Base-by-base conservation (phyloP, 2,797 vertebrate genomes). In the Sitta carolinensis region DNA sequence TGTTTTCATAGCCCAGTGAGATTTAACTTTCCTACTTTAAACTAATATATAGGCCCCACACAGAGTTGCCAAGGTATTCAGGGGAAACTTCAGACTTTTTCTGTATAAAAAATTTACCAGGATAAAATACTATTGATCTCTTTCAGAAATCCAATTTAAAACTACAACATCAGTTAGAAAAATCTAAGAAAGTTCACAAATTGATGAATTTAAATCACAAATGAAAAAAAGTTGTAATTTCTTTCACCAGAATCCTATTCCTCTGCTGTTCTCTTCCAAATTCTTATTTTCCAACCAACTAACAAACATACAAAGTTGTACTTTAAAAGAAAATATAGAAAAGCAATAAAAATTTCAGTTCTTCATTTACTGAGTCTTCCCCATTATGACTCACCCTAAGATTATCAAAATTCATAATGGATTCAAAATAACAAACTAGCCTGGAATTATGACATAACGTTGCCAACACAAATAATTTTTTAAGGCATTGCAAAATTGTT, bases 271-370 rank as follows among this genome's bases (percentile, higher is more conserved):
- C 14, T 87, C 27, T 95, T 83, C 78, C 72, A 89, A 85, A 78
- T 89, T 80, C 54, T 83, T 87, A 21, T 55, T 83, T 82, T 87
- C 57, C 34, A 92, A 38, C 16, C 13, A 84, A 67, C 50, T 64
- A 84, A 75, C 40, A 58, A 84, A 48, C 9, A 87, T 40, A 38
- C 45, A 63, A 73, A 88, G 30, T 57, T 48, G 11, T 72, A 72
- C 47, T 84, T 47, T 88, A 55, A 81, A 85, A 83, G 40, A 91
- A 95, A 94, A 89, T 58, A 58, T 64, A 63, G 84, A 74, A 95
- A 91, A 95, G 55, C 50, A 85, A 84, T 94, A 73, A 91, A 69
- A 73, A 78, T 93, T 94, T 94, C 87, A 84, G 84, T 94, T 96
- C 92, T 94, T 89, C 76, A 75, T 92, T 94, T 94, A 72, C 51